These are phyloP conservation scores for Papilio glaucus DNA, from an alignment of 1,140 invertebrate species.

Conservation along the genomic window DNA sequence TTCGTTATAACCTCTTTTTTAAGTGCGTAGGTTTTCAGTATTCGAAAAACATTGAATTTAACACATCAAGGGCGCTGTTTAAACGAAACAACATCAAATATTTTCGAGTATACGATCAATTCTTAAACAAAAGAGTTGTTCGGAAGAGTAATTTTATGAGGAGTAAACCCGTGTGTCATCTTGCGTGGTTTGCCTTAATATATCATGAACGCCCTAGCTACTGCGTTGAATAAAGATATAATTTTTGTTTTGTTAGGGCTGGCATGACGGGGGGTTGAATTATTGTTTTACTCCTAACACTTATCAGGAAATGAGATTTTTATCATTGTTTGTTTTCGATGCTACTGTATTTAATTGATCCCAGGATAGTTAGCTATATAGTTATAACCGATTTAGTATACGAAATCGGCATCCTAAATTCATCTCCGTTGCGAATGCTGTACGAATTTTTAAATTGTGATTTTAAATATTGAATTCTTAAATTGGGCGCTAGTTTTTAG, in stretches of 20 bases:
- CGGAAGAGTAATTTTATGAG: conserved; percentile 10
- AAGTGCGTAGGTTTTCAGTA: conserved; percentile 32
- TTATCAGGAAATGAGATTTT: conserved; percentile 21
- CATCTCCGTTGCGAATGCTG: too few species aligned
- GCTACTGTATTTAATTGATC: background rate
- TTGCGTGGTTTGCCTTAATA: conserved; percentile 32
- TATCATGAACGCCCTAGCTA: conserved; percentile 37
- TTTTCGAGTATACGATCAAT: conserved; percentile 11
- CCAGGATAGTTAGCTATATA: background rate
- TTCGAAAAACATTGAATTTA: conserved; percentile 19
- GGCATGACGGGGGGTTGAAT: conserved; percentile 39
- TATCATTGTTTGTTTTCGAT: background rate
- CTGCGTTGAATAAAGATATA: conserved; percentile 41
- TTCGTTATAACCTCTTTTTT: conserved; percentile 20
- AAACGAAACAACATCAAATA: conserved; percentile 1
- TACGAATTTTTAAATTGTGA: too few species aligned
- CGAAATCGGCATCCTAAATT: too few species aligned
- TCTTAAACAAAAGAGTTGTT: conserved; percentile 19
- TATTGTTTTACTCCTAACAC: conserved; percentile 39
- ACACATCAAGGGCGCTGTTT: conserved; percentile 17
- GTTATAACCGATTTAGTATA: too few species aligned
- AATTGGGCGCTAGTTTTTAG: too few species aligned
- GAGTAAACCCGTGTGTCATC: conserved; percentile 3
- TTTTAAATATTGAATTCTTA: too few species aligned
- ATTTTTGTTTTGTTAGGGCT: conserved; percentile 40